A percentile compares a stretch with the other conserved stretches of the same genome.
phyloP scores from a whole-genome alignment of 1,140 invertebrate genomes.

The Lasaia peninsularis region DNA sequence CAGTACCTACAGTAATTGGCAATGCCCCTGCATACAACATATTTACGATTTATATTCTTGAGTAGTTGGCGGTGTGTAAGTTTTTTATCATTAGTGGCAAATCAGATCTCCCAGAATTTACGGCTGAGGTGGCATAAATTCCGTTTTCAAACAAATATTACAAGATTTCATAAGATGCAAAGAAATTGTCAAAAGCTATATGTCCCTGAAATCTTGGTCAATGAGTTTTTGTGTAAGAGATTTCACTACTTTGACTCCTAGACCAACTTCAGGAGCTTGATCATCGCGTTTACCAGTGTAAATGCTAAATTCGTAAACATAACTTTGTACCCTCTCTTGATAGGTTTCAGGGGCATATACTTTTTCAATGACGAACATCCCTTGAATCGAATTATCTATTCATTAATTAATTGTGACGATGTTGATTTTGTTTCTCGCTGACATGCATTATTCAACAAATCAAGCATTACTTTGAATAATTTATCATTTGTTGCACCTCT shows the following conservation, averaged over 20 bases:
- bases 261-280: slow-evolving; percentile 4
- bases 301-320: slow-evolving; percentile 21
- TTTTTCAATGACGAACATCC: slow-evolving; percentile 49
- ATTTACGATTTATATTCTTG: not conserved
- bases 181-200: too few relatives aligned
- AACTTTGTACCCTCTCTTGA: slow-evolving; percentile 62
- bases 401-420: slow-evolving; percentile 26
- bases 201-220: too few relatives aligned
- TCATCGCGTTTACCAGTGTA: slow-evolving; percentile 23
- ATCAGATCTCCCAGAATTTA: too few relatives aligned
- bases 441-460: not conserved
- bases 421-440: not conserved
- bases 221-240: slow-evolving; percentile 10
- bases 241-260: slow-evolving; percentile 26
- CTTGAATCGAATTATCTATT: slow-evolving; percentile 48
- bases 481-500: not conserved
- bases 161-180: too few relatives aligned
- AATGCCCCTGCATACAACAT: not conserved
- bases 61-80: not conserved
- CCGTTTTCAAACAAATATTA: too few relatives aligned
- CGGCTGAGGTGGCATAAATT: too few relatives aligned
- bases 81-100: too few relatives aligned
- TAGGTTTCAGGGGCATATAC: slow-evolving; percentile 65
- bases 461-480: slow-evolving; percentile 13
- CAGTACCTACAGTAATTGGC: not conserved